These are phyloP conservation scores for Xiphorhynchus elegans DNA, from an alignment of 2,113 vertebrate species.

Conservation along the genomic window DNA sequence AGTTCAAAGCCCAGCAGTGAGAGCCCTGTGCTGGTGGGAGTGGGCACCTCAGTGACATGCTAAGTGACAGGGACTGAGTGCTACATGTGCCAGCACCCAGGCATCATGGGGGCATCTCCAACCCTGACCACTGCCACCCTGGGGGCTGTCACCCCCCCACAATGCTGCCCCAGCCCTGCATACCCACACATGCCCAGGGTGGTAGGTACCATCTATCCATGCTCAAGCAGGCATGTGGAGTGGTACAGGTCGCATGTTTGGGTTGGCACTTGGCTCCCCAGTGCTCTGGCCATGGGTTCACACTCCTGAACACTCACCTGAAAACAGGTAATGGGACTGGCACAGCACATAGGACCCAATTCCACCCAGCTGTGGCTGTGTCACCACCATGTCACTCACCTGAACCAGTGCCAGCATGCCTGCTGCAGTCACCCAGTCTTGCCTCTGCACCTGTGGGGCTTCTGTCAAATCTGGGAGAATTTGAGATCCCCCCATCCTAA, in stretches of 20 bases:
- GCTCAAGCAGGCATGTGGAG: background rate
- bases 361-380: background rate
- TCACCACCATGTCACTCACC: background rate
- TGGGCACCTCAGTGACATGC: background rate
- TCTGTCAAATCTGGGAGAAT: background rate
- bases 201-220: background rate
- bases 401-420: background rate
- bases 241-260: background rate
- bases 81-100: background rate
- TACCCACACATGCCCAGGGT: background rate
- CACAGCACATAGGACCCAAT: background rate
- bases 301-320: background rate
- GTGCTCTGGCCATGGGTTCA: background rate
- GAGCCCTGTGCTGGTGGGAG: background rate
- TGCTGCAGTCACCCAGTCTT: background rate
- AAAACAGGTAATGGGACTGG: background rate
- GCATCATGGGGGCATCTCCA: background rate
- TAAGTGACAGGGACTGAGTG: background rate
- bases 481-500: background rate
- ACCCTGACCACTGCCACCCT: fast-evolving
- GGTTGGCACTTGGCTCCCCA: background rate
- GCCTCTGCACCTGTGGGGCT: background rate
- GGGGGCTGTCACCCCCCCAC: background rate
- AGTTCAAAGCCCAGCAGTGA: background rate
- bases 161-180: background rate